Base-by-base conservation (phyloP, 2,113 vertebrate genomes). In the Sminthopsis crassicaudata region DNA sequence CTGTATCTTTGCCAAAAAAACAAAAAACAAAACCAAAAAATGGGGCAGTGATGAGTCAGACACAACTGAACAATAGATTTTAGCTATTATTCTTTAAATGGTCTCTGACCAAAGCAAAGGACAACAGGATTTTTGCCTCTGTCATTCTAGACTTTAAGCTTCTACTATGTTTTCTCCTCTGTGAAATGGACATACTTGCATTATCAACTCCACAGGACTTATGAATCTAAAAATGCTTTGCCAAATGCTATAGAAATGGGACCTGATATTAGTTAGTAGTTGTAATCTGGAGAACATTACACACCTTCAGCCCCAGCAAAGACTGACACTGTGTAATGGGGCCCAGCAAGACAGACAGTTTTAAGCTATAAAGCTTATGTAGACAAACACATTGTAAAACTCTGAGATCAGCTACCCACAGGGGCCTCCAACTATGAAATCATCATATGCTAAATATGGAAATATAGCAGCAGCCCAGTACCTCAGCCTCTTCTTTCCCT, bases 391-490 rank as follows among this genome's bases (percentile, higher is more conserved):
- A 84, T 84, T 84, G 67, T 23, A 84, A 84, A 84, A 84, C 67
- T 84, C 67, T 84, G 67, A 84, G 67, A 84, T 84, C 67, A 84
- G n/a, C 67, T 84, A 84, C 67, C 67, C 67, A 84, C 67, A 76
- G 67, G 16, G 67, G 67, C 89, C 89, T 90, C 89, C 89, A 90
- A 42, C 89, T 24, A 90, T 90, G 46, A 46, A 89, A 90, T 90
- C 89, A 90, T 51, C 89, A 50, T 50, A 26, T 48, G 27, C 89
- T 90, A 90, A 90, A 90, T 90, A 90, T 51, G 89, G 89, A 48
- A 90, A 90, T 51, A 2, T 16, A 46, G 48, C 89, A 48, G 89
- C 48, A 14, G 46, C 25, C 88, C n/a, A 90, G n/a, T 36, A 90
- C 22, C 89, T 50, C 89, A 90, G 25, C 7, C 48, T 90, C 46